Conservation (phyloP, 2,797 vertebrate genomes). For the Artibeus jamaicensis region DNA sequence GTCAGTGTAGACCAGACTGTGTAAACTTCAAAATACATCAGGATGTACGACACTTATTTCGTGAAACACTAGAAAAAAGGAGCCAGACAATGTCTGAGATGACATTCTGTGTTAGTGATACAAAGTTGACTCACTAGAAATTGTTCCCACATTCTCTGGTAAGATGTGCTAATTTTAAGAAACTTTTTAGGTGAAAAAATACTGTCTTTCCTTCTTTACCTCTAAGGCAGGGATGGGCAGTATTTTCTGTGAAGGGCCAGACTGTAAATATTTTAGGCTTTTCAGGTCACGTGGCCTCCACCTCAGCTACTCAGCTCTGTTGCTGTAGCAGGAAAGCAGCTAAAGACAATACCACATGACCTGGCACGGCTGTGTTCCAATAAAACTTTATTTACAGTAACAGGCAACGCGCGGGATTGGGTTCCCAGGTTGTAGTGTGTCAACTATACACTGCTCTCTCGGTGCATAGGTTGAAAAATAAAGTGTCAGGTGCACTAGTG, state of each 20-base stretch:
- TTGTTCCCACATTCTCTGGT: background rate
- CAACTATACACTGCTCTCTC: background rate
- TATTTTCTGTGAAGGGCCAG: background rate
- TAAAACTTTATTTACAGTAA: constrained; percentile 21
- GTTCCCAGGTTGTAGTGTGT: background rate
- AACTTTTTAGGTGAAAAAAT: background rate
- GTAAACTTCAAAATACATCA: background rate
- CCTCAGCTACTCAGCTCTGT: background rate
- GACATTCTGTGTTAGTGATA: background rate
- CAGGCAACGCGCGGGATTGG: background rate
- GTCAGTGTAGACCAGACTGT: background rate
- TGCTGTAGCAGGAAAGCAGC: background rate
- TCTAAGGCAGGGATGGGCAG: background rate
- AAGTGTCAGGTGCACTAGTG: background rate
- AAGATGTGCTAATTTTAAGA: background rate
- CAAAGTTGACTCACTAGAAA: background rate
- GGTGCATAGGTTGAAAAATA: background rate
- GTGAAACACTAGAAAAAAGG: background rate
- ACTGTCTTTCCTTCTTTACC: background rate
- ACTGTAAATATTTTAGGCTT: constrained; percentile 3
- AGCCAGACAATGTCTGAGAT: background rate
- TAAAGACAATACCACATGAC: background rate
- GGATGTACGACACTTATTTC: background rate
- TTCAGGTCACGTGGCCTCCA: background rate
- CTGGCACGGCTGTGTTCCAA: background rate